Percentiles rank a stretch among this genome's conserved stretches.
Evolutionary conservation across 2,888 invertebrate genomes (phyloP).

Genomic region (Augiades crinisus): DNA sequence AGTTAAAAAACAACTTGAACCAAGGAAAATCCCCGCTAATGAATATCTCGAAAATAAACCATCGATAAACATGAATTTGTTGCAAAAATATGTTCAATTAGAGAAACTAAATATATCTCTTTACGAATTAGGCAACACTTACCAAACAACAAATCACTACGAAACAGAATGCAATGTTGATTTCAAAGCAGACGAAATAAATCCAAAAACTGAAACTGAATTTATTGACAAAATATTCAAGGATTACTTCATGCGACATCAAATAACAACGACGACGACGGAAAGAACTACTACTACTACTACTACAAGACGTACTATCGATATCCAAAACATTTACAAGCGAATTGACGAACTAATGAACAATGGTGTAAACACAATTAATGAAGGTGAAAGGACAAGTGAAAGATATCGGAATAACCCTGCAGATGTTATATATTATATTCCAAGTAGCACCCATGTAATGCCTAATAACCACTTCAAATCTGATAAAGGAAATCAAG

Average conservation of each 20-base stretch:
- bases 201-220: neutral
- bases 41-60: neutral
- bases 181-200: neutral
- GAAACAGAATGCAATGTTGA: neutral
- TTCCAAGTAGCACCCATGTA: neutral
- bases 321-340: constrained; percentile 13
- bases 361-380: neutral
- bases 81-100: neutral
- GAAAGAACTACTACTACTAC: neutral
- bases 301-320: neutral
- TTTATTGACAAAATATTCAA: constrained; percentile 11
- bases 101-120: neutral
- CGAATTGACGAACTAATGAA: constrained; percentile 5
- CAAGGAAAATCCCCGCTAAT: neutral
- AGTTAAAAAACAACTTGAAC: neutral
- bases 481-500: neutral
- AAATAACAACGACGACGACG: constrained; percentile 2
- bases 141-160: neutral
- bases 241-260: neutral
- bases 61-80: neutral
- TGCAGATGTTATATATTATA: neutral
- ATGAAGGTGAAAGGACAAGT: neutral
- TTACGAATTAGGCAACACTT: neutral
- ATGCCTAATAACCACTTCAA: too few species aligned
- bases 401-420: neutral